These are phyloP conservation scores for Metellina segmentata DNA, from an alignment of 2,888 invertebrate genomes.

Conservation along the genomic window DNA sequence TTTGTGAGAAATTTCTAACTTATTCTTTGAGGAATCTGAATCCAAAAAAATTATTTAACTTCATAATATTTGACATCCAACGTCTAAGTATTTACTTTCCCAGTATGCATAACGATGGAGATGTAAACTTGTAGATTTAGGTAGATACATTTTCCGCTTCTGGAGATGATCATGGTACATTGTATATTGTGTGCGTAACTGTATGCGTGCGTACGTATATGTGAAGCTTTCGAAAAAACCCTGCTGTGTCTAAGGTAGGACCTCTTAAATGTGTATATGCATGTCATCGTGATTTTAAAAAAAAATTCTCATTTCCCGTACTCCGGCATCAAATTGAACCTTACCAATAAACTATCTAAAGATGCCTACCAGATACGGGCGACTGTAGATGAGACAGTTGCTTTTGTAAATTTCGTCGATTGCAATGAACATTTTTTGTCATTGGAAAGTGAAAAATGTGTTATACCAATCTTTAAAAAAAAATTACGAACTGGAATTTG, in stretches of 20 bases:
- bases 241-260: conserved; percentile 44
- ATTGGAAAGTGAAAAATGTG: not conserved
- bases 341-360: conserved; percentile 12
- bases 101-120: no score
- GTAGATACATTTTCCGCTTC: not conserved
- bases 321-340: conserved; percentile 22
- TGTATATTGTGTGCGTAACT: conserved; percentile 75
- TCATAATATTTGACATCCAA: not conserved
- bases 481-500: not conserved
- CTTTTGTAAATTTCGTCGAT: conserved; percentile 24
- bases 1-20: no score
- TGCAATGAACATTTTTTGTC: conserved; percentile 40
- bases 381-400: not conserved
- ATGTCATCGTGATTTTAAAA: conserved; percentile 47
- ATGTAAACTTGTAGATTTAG: no score
- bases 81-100: not conserved
- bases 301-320: conserved; percentile 24
- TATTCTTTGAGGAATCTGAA: not conserved
- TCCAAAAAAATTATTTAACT: not conserved
- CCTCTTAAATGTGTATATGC: conserved; percentile 63
- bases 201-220: conserved; percentile 54
- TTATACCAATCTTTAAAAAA: not conserved
- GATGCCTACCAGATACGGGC: conserved; percentile 13
- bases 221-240: conserved; percentile 53
- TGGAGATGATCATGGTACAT: conserved; percentile 61